Percentiles rank a stretch among this genome's conserved stretches.
phyloP scores from a whole-genome alignment of 1,140 invertebrate genomes.

The Pseudomyrmex pallidus region DNA sequence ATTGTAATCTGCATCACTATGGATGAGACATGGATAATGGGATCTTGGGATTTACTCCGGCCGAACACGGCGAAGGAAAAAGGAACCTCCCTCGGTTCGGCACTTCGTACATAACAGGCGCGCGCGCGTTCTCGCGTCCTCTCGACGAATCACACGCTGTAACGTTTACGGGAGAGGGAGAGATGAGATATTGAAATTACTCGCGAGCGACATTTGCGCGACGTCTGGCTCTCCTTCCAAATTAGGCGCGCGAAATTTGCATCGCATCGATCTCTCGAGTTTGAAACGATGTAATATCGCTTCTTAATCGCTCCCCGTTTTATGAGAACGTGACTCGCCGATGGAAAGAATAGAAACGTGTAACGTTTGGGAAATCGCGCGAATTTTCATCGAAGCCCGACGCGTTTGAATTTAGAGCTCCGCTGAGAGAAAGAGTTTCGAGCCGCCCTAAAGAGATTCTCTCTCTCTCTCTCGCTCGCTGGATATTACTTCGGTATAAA shows the following conservation, averaged over 20 bases:
- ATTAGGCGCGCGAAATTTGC: slow-evolving; percentile 9
- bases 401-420: slow-evolving; percentile 34
- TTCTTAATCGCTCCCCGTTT: not conserved
- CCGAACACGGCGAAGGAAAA: slow-evolving; percentile 64
- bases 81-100: slow-evolving; percentile 55
- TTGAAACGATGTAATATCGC: not conserved
- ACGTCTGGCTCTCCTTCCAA: not conserved
- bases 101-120: slow-evolving; percentile 27
- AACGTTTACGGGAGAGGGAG: not conserved
- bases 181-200: not conserved
- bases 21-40: slow-evolving; percentile 82
- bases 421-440: not conserved
- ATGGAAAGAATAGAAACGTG: not conserved
- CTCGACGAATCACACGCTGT: slow-evolving; percentile 2
- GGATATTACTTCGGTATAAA: not conserved
- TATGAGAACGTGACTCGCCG: not conserved
- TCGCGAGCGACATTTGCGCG: not conserved
- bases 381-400: not conserved
- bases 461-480: not conserved
- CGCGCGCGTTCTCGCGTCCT: not conserved
- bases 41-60: slow-evolving; percentile 76
- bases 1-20: slow-evolving; percentile 84
- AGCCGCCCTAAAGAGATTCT: not conserved
- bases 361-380: not conserved
- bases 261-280: not conserved